Evolutionary conservation across 2,113 vertebrate genomes (phyloP).

Genomic region (Nothoprocta pentlandii): DNA sequence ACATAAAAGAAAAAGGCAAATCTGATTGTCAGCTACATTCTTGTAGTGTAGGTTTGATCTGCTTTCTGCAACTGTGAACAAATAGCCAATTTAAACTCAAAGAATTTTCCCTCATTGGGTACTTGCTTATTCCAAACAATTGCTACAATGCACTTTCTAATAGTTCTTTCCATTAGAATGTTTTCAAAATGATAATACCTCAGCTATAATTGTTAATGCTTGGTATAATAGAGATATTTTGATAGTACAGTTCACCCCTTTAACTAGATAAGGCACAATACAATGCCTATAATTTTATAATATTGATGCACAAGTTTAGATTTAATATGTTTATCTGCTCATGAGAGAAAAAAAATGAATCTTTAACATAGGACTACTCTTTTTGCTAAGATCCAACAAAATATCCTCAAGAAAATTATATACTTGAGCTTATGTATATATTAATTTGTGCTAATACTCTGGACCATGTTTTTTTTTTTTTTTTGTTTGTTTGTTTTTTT

Average conservation of each 20-base stretch:
- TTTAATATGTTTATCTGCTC: neutral
- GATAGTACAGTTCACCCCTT: neutral
- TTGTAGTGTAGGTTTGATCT: neutral
- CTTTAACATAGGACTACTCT: neutral
- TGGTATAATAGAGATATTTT: neutral
- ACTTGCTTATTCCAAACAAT: neutral
- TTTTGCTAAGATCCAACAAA: neutral
- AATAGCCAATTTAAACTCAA: neutral
- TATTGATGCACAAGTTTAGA: fast-evolving
- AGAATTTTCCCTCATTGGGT: neutral
- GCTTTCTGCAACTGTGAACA: neutral
- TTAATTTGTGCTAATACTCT: neutral
- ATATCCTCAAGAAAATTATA: neutral
- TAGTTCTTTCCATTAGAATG: neutral
- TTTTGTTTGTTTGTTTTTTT: neutral
- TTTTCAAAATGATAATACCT: neutral
- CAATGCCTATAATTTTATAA: neutral
- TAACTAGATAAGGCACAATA: neutral
- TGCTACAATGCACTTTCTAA: neutral
- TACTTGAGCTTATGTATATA: neutral
- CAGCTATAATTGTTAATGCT: neutral
- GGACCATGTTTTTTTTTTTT: neutral
- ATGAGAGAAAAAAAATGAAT: neutral
- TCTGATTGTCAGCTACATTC: neutral
- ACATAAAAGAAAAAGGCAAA: neutral